Base-by-base conservation (phyloP, 2,888 invertebrate species). In the Aplocera efformata region DNA sequence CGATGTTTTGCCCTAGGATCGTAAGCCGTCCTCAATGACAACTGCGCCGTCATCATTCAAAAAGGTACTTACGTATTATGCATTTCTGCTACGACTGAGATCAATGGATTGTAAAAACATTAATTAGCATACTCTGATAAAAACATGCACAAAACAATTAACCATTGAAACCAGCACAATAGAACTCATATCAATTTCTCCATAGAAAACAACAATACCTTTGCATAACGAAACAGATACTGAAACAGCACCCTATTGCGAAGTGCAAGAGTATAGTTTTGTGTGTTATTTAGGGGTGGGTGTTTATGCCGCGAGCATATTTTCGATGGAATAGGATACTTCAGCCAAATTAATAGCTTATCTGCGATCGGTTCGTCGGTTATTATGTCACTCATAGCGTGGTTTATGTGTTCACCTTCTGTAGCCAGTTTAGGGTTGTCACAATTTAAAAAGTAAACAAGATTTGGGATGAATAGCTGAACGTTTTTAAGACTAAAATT, bases 291-390 rank as follows among this genome's bases (percentile, higher is more conserved):
- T 17, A 17, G 13, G 13, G 28, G 42, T 42, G 25, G 30, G 17
- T 7, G 23, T 10, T 10, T 10, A 50, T 58, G 59, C 61, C 52
- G 37, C 39, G 57, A 58, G 65, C 60, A 62, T 73, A 67, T 65
- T 78, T 78, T 69, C 56, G 67, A 63, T 72, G 58, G 60, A 74
- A 73, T 71, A 60, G 69, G 77, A 80, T 80, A 81, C 80, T 83
- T 77, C 79, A 79, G 79, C 76, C 72, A 83, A 84, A 85, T 86
- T 83, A 84, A 81, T 82, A 75, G 76, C 76, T 80, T 83, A 86
- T 85, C 85, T 73, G 57, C 58, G 72, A 83, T 83, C 82, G 66
- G 71, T 69, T 67, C 70, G 75, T 65, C 59, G 70, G 78, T 79
- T 80, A 79, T 82, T 81, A 77, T 81, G 80, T 82, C 85, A 82